Evolutionary conservation across 2,888 invertebrate species (phyloP), one percentile per base, ranked within the genome.

Genomic region (Fragum fragum): DNA sequence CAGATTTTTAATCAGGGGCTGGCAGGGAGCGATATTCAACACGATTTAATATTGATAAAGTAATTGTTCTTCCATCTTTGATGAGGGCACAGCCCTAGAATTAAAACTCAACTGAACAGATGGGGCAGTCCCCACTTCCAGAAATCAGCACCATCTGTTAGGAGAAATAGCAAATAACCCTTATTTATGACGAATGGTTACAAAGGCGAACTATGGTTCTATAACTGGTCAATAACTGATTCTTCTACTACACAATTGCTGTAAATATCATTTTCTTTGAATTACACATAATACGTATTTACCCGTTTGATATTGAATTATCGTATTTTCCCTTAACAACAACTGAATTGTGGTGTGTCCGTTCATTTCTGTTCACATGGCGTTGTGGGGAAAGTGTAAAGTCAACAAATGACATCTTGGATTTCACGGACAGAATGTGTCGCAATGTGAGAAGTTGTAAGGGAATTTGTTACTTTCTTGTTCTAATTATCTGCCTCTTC

Each of bases 11-110:
- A 80, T 81, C 68, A 80, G 66, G 66, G 52, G 69, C 63, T 52
- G 57, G 63, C 16, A 52, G 57, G 68, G 73, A 53, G 70, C 63
- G 80, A 84, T 78, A 78, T 70, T 78, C 80, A 73, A 75, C 69
- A 47, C 78, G 78, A 78, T 80, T 84, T 81, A 78, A 84, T 84
- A 84, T 84, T 81, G 80, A 84, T 84, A 73, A 73, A 73, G 73
- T 73, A 69, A 84, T 84, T 84, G 83, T 84, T 77, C 76, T 53
- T 73, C 61, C 52, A 66, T 66, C 81, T 70, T 77, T 77, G 77
- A 83, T 77, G 75, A 32, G 73, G 68, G 78, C 29, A 57, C 28
- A 61, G 72, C 66, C 71, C 73, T 84, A 81, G 80, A 79, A 85
- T 81, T 85, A 85, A 85, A 74, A 71, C 68, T 47, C 61, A 61